Percentiles rank a stretch among this genome's conserved stretches.
phyloP scores from a whole-genome alignment of 1,140 invertebrate species.

The Batillaria attramentaria region DNA sequence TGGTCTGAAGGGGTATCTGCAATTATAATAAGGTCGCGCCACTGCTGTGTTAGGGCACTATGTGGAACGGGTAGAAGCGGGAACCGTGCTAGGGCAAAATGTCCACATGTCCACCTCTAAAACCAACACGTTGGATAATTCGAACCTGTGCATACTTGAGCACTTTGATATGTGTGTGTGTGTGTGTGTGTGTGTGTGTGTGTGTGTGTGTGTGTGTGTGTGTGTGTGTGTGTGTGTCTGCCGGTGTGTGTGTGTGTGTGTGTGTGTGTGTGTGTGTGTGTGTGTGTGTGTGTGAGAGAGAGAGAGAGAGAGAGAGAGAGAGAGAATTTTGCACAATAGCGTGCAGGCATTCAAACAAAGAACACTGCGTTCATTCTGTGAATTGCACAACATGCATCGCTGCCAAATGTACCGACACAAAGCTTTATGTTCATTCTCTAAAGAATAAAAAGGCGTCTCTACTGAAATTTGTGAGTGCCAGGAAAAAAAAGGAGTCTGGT shows the following conservation, averaged over 20 bases:
- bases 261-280: slow-evolving; percentile 12
- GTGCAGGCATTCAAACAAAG: too few relatives aligned
- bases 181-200: slow-evolving; percentile 2
- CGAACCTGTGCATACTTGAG: not conserved
- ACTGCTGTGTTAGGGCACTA: not conserved
- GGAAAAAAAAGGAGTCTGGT: too few relatives aligned
- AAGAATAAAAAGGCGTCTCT: too few relatives aligned
- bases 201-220: not conserved
- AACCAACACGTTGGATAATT: not conserved
- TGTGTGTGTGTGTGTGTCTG: not conserved
- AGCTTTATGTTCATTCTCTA: too few relatives aligned
- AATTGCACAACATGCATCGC: too few relatives aligned
- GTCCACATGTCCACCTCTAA: too few relatives aligned
- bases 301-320: too few relatives aligned
- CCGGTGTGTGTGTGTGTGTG: slow-evolving; percentile 11
- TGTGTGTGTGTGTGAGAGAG: not conserved
- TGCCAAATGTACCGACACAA: too few relatives aligned
- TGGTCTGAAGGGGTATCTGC: not conserved
- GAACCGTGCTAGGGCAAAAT: too few relatives aligned
- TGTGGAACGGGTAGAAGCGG: not conserved
- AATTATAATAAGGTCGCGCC: not conserved
- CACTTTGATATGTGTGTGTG: not conserved
- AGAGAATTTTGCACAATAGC: too few relatives aligned
- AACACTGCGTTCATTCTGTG: too few relatives aligned
- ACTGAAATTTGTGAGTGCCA: too few relatives aligned